Evolutionary conservation across 2,797 vertebrate species (phyloP).

Genomic region (Tapera naevia): DNA sequence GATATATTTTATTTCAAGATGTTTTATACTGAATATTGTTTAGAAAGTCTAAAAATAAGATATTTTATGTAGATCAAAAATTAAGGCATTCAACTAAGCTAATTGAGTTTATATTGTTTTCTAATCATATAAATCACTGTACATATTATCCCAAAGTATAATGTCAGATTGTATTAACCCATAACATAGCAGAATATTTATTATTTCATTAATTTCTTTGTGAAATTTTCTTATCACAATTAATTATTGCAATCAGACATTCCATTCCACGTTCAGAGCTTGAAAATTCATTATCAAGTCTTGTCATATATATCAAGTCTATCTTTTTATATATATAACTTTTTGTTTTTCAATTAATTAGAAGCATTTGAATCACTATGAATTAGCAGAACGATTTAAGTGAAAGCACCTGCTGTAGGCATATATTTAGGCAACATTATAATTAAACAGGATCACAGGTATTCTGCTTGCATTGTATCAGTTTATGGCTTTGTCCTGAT

Average conservation of each 20-base stretch:
- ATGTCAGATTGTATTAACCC: conserved; percentile 13
- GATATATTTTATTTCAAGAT: conserved; percentile 59
- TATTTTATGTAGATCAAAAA: conserved; percentile 45
- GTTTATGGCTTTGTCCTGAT: background rate
- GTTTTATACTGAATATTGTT: background rate
- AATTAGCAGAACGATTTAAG: conserved; percentile 1
- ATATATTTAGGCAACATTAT: background rate
- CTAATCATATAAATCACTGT: conserved; percentile 46
- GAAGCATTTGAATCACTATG: conserved; percentile 13
- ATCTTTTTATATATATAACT: background rate
- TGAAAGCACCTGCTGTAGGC: background rate
- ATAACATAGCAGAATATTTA: conserved; percentile 5
- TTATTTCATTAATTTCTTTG: conserved; percentile 15
- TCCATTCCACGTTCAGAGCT: conserved; percentile 19
- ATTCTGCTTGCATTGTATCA: conserved; percentile 22
- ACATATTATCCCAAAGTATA: background rate
- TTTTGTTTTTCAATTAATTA: conserved; percentile 51
- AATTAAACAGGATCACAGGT: background rate
- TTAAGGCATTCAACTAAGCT: conserved; percentile 22
- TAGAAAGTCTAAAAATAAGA: conserved; percentile 17
- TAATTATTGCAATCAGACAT: conserved; percentile 39
- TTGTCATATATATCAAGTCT: background rate
- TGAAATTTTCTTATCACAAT: background rate
- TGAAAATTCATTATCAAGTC: conserved; percentile 37
- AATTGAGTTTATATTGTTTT: conserved; percentile 11